These are phyloP conservation scores for Phalera bucephala DNA, from an alignment of 2,888 invertebrate species.

Conservation along the genomic window DNA sequence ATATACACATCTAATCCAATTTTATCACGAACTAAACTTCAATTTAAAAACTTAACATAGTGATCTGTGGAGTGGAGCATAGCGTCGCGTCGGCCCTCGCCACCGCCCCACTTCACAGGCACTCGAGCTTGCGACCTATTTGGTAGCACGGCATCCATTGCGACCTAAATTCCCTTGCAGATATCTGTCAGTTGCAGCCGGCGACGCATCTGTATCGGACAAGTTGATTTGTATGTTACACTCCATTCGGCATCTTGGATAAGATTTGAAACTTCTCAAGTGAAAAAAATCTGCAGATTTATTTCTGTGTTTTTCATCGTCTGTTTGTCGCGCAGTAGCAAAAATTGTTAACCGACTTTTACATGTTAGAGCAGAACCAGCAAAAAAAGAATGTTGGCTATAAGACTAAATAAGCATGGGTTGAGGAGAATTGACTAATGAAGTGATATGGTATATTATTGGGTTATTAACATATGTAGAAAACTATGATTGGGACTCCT, in stretches of 20 bases:
- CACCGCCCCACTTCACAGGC: constrained; percentile 30
- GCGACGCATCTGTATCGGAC: constrained; percentile 45
- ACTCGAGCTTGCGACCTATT: constrained; percentile 41
- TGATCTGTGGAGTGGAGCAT: constrained; percentile 18
- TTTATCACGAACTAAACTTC: constrained; percentile 9
- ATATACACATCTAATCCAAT: neutral
- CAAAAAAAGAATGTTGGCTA: too few species aligned
- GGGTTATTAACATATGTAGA: too few species aligned
- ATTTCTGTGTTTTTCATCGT: too few species aligned
- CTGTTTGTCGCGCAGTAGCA: too few species aligned
- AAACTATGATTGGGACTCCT: too few species aligned
- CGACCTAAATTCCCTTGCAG: constrained; percentile 50
- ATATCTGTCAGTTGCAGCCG: constrained; percentile 48
- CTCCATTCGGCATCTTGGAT: constrained; percentile 39
- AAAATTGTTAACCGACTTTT: too few species aligned
- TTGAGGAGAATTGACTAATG: too few species aligned
- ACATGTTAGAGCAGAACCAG: too few species aligned
- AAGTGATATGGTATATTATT: too few species aligned
- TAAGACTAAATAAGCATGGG: too few species aligned
- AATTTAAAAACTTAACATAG: constrained; percentile 26
- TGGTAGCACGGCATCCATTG: constrained; percentile 43
- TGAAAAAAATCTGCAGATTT: too few species aligned
- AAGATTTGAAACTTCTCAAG: constrained; percentile 25
- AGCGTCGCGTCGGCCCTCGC: constrained; percentile 17
- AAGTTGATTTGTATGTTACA: constrained; percentile 48